Percentiles rank a stretch among this genome's conserved stretches.
These are phyloP conservation scores for Platycheirus albimanus DNA, from an alignment of 2,888 invertebrate species.

Conservation along the genomic window DNA sequence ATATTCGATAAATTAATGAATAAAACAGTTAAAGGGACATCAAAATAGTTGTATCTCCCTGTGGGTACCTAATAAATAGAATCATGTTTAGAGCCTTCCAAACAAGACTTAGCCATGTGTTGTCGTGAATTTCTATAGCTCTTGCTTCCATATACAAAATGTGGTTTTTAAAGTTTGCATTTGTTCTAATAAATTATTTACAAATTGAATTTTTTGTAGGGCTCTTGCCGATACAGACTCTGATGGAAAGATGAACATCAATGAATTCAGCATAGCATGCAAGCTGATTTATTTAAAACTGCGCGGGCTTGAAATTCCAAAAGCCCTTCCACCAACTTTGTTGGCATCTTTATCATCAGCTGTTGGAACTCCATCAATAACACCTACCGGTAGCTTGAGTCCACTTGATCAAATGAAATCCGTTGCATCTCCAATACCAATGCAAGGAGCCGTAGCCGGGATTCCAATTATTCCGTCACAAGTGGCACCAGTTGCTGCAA, in stretches of 20 bases:
- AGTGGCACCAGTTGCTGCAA: constrained; percentile 61
- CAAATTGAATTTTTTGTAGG: constrained; percentile 83
- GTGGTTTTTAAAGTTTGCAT: too few relatives aligned
- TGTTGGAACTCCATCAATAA: constrained; percentile 82
- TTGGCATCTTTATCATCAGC: constrained; percentile 86
- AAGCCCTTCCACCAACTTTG: constrained; percentile 90
- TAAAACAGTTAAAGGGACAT: too few relatives aligned
- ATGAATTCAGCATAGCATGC: constrained; percentile 99
- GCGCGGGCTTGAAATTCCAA: constrained; percentile 95
- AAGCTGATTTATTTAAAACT: constrained; percentile 97
- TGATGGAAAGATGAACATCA: constrained; percentile 97
- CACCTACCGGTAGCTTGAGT: constrained; percentile 81
- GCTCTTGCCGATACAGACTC: constrained; percentile 96
- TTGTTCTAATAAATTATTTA: too few relatives aligned
- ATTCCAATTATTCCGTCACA: constrained; percentile 60
- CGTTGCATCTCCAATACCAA: constrained; percentile 69
- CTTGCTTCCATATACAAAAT: too few relatives aligned
- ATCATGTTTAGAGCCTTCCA: too few relatives aligned
- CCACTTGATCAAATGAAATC: constrained; percentile 80
- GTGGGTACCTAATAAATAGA: too few relatives aligned
- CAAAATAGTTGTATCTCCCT: too few relatives aligned
- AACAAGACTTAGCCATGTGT: too few relatives aligned
- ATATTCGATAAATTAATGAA: too few relatives aligned
- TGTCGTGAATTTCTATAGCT: too few relatives aligned
- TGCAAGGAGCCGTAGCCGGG: constrained; percentile 52